phyloP scores from a whole-genome alignment of 2,797 vertebrate genomes.

The Amphiprion clarkii region DNA sequence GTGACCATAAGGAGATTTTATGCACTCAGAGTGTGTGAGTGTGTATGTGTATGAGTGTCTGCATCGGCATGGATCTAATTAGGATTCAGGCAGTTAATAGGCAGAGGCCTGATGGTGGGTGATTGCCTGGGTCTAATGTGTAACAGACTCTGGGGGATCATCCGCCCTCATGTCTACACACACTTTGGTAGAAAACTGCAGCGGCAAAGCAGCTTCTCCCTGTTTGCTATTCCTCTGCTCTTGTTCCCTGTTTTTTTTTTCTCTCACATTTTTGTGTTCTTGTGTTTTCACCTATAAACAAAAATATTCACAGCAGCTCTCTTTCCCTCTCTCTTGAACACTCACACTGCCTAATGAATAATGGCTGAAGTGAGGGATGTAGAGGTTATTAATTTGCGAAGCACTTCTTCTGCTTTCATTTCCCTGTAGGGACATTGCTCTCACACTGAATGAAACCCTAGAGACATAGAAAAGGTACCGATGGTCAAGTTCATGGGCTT shows the following conservation, averaged over 20 bases:
- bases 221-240: neutral
- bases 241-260: neutral
- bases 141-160: conserved; percentile 33
- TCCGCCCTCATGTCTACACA: conserved; percentile 35
- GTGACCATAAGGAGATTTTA: conserved; percentile 20
- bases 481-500: conserved; percentile 19
- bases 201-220: neutral
- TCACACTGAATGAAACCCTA: conserved; percentile 30
- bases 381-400: conserved; percentile 55
- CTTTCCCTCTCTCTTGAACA: neutral
- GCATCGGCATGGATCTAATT: conserved; percentile 48
- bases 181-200: conserved; percentile 22
- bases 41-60: neutral
- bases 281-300: neutral
- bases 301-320: neutral
- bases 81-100: conserved; percentile 55
- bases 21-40: neutral
- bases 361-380: conserved; percentile 6
- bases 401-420: conserved; percentile 41
- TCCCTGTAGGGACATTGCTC: conserved; percentile 19
- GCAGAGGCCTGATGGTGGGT: conserved; percentile 53
- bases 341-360: conserved; percentile 18
- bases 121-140: conserved; percentile 55
- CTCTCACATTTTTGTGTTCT: neutral
- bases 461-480: conserved; percentile 26